Evolutionary conservation across 2,888 invertebrate species (phyloP).

Genomic region (Augiades crinisus): DNA sequence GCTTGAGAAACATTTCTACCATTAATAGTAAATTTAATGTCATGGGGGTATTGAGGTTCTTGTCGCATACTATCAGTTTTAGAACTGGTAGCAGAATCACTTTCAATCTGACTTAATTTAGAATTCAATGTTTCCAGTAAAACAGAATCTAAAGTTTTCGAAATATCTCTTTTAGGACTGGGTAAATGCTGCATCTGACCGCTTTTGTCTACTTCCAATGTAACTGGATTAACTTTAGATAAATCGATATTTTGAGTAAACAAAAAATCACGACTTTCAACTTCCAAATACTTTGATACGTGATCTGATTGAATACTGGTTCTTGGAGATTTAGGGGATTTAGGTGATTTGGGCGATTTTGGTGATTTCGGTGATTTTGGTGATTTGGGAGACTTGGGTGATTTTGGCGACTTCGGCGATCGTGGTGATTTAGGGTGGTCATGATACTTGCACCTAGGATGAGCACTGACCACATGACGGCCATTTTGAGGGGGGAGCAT

Average conservation of each 20-base stretch:
- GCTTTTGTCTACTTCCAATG: constrained; percentile 86
- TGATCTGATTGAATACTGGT: constrained; percentile 65
- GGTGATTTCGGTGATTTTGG: constrained; percentile 83
- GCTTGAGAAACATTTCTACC: constrained; percentile 68
- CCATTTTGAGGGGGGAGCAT: constrained; percentile 73
- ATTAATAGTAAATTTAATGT: constrained; percentile 76
- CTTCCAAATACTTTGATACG: constrained; percentile 70
- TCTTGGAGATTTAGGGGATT: constrained; percentile 78
- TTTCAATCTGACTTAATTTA: constrained; percentile 88
- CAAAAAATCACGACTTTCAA: constrained; percentile 83
- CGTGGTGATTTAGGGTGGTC: constrained; percentile 76
- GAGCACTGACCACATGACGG: constrained; percentile 68
- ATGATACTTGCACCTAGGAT: constrained; percentile 73
- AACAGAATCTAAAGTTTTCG: constrained; percentile 85
- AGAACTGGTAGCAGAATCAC: constrained; percentile 88
- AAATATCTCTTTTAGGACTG: constrained; percentile 87
- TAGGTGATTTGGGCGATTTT: constrained; percentile 79
- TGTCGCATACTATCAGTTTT: constrained; percentile 85
- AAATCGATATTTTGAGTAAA: constrained; percentile 89
- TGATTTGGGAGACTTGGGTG: constrained; percentile 84
- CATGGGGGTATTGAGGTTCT: constrained; percentile 78
- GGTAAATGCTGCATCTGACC: constrained; percentile 83
- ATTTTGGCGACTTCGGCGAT: constrained; percentile 81
- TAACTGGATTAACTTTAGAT: constrained; percentile 87
- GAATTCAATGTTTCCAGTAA: constrained; percentile 86